Evolutionary conservation across 2,888 invertebrate genomes (phyloP).

Genomic region (Drosophila rellima): DNA sequence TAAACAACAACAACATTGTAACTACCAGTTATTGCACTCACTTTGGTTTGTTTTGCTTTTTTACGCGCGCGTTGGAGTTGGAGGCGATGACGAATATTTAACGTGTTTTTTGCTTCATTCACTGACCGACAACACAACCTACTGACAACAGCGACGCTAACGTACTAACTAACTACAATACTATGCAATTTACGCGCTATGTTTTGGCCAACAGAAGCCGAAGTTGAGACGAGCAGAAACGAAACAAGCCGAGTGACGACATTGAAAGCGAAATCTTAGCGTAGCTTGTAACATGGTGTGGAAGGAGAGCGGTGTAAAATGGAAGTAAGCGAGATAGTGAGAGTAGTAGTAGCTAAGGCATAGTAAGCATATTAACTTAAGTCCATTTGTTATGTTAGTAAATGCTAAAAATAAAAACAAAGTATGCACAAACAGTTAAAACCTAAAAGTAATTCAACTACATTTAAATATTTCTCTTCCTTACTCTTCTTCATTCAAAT

Average conservation of each 20-base stretch:
- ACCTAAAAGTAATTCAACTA: not conserved
- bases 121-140: slow-evolving; percentile 47
- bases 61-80: slow-evolving; percentile 62
- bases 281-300: not conserved
- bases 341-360: slow-evolving; percentile 5
- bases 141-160: slow-evolving; percentile 48
- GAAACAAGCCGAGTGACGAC: slow-evolving; percentile 33
- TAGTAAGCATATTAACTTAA: slow-evolving; percentile 6
- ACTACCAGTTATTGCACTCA: slow-evolving; percentile 57
- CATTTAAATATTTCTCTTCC: not conserved
- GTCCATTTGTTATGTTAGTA: slow-evolving; percentile 1
- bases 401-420: slow-evolving; percentile 4
- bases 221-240: slow-evolving; percentile 28
- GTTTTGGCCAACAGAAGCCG: slow-evolving; percentile 46
- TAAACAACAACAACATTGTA: slow-evolving; percentile 27
- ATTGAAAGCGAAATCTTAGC: slow-evolving; percentile 45
- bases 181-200: slow-evolving; percentile 31
- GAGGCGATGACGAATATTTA: slow-evolving; percentile 64
- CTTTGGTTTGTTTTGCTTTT: slow-evolving; percentile 64
- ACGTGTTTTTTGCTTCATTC: slow-evolving; percentile 61
- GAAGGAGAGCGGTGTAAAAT: not conserved
- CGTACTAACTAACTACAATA: slow-evolving; percentile 65
- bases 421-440: slow-evolving; percentile 10
- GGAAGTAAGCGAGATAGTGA: not conserved
- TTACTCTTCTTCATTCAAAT: slow-evolving; percentile 44